Conservation (phyloP, 2,888 invertebrate genomes). For the Brachyopa scutellaris region DNA sequence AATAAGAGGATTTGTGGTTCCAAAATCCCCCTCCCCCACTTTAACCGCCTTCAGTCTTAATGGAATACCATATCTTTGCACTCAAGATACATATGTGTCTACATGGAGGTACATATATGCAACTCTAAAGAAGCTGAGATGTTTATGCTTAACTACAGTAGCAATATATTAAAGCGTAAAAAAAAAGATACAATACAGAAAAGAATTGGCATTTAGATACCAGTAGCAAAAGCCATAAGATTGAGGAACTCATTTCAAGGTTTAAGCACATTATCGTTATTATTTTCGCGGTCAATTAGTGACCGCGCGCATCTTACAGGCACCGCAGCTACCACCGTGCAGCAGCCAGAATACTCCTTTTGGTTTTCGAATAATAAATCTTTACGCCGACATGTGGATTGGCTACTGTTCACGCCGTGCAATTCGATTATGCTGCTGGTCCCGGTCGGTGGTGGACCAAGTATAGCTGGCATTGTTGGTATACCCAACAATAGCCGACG, state of each 20-base stretch:
- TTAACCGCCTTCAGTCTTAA: slow-evolving; percentile 11
- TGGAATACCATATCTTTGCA: slow-evolving; percentile 31
- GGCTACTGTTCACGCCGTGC: slow-evolving; percentile 68
- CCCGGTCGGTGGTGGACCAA: slow-evolving; percentile 5
- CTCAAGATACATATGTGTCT: neutral
- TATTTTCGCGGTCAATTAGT: slow-evolving; percentile 73
- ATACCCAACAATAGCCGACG: slow-evolving; percentile 5
- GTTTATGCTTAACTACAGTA: slow-evolving; percentile 54
- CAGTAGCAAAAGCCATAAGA: slow-evolving; percentile 69
- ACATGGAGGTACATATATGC: slow-evolving; percentile 33
- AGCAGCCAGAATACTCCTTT: slow-evolving; percentile 5
- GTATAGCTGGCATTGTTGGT: slow-evolving; percentile 61
- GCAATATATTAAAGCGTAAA: slow-evolving; percentile 2
- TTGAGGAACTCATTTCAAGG: slow-evolving; percentile 72
- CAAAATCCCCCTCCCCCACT: neutral
- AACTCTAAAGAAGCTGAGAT: slow-evolving; percentile 38
- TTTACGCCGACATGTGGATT: slow-evolving; percentile 62
- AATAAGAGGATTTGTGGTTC: slow-evolving; percentile 61
- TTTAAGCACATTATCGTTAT: slow-evolving; percentile 71
- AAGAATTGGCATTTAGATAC: slow-evolving; percentile 51
- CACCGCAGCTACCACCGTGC: slow-evolving; percentile 1
- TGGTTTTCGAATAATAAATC: slow-evolving; percentile 61
- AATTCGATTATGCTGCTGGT: slow-evolving; percentile 60
- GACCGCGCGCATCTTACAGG: slow-evolving; percentile 55
- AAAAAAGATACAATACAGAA: slow-evolving; percentile 9